Base-by-base conservation (phyloP, 2,113 vertebrate species). In the Phrynosoma platyrhinos region DNA sequence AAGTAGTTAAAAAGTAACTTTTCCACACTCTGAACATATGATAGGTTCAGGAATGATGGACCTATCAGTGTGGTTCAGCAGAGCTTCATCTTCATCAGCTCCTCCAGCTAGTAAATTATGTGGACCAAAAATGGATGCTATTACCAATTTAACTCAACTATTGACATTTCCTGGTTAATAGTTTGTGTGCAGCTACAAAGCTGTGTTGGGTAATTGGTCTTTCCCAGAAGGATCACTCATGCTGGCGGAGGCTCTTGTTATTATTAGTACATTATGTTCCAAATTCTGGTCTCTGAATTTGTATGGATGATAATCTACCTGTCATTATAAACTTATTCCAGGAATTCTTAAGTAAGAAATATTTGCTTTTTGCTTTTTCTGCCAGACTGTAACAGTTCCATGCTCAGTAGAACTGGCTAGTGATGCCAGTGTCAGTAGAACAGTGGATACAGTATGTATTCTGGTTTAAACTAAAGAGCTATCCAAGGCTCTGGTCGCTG, bases 261-360 rank as follows among this genome's bases (percentile, higher is more conserved):
- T 81, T 32, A 23, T 27, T 16, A 62, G 21, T 36, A 40, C 47
- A 78, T 81, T 52, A 81, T 69, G 47, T 87, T 90, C 75, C 14
- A 64, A 85, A 78, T 20, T 58, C 91, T n/a, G 7, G 74, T 81
- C 88, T 92, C 89, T 92, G 0, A 64, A 90, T 87, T 74, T 53
- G 74, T 32, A 91, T 88, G 30, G 0, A 0, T 76, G n/a, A 52
- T 0, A 0, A 91, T 75, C 25, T 32, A 58, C n/a, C 82, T 84
- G 25, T 27, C 16, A 20, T 52, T 66, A 72, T 84, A 89, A 9
- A 91, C 79, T 85, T 87, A 58, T n/a, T 25, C 40, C 23, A 12
- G 32, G 30, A 42, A 13, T 18, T 83, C 82, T 53, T 82, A 18
- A 55, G 36, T 85, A 79, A 9, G 85, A 10, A 87, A 53, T 30